These are phyloP conservation scores for Acronicta aceris DNA, from an alignment of 2,888 invertebrate species.

Conservation along the genomic window DNA sequence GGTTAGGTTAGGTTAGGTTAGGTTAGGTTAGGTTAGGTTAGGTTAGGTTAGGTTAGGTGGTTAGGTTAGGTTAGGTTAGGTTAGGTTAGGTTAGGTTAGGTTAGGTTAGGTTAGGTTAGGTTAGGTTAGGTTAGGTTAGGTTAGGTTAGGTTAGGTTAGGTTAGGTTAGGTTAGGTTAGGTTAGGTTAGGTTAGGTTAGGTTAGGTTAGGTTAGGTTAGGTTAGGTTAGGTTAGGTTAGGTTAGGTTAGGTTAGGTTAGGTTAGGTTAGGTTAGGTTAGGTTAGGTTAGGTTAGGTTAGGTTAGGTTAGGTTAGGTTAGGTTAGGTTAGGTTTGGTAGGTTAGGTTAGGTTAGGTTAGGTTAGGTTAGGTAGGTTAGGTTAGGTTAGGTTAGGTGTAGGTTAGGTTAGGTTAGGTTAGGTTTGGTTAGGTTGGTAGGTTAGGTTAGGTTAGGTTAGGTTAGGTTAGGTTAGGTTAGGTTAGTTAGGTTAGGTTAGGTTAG, in stretches of 20 bases:
- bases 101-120: background rate
- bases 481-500: constrained; percentile 39
- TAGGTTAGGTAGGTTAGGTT: no score
- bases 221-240: constrained; percentile 5
- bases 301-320: no score
- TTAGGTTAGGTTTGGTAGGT: no score
- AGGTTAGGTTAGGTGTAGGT: background rate
- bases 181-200: constrained; percentile 41
- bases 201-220: constrained; percentile 30
- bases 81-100: no score
- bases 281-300: constrained; percentile 31
- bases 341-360: no score
- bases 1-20: no score
- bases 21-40: no score
- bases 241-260: constrained; percentile 9
- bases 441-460: constrained; percentile 45
- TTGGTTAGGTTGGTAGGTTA: no score
- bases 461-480: constrained; percentile 49
- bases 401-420: no score
- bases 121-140: constrained; percentile 5
- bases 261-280: constrained; percentile 15
- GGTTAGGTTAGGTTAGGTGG: no score
- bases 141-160: background rate
- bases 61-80: no score
- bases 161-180: constrained; percentile 27